Evolutionary conservation across 2,888 invertebrate species (phyloP).

Genomic region (Drosophila anomalipes): DNA sequence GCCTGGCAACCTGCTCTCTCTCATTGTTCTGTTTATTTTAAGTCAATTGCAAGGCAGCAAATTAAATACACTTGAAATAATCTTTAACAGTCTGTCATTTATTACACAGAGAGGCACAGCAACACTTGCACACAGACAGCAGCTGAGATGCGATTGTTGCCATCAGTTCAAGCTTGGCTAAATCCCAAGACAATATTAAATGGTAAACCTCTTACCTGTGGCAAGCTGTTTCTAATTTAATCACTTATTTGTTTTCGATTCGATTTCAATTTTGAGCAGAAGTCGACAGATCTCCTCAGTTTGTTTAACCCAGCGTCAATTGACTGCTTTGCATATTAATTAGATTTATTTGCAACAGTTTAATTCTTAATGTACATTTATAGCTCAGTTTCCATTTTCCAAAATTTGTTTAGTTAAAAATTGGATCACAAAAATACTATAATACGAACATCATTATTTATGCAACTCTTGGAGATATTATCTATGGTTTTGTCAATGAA

Average conservation of each 20-base stretch:
- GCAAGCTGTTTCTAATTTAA: slow-evolving; percentile 49
- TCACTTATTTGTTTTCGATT: slow-evolving; percentile 47
- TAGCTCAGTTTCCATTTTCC: background rate
- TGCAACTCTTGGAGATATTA: background rate
- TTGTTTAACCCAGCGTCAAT: slow-evolving; percentile 13
- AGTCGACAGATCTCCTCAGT: slow-evolving; percentile 1
- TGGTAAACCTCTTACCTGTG: slow-evolving; percentile 34
- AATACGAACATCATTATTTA: background rate
- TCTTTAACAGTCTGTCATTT: slow-evolving; percentile 42
- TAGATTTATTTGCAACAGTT: slow-evolving; percentile 28
- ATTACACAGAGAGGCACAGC: slow-evolving; percentile 8
- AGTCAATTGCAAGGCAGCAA: slow-evolving; percentile 52
- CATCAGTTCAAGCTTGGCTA: slow-evolving; percentile 51
- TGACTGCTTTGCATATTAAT: slow-evolving; percentile 48
- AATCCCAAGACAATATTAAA: slow-evolving; percentile 40
- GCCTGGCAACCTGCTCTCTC: slow-evolving; percentile 3
- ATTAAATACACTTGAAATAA: slow-evolving; percentile 67
- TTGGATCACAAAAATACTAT: background rate
- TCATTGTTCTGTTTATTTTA: slow-evolving; percentile 49
- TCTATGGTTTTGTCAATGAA: background rate
- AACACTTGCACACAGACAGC: background rate
- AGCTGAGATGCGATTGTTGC: slow-evolving; percentile 33
- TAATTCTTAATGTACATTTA: background rate
- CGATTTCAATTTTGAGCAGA: slow-evolving; percentile 16
- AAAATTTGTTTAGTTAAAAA: background rate